These are phyloP conservation scores for Pangasius djambal DNA, from an alignment of 2,797 vertebrate species.

Conservation along the genomic window DNA sequence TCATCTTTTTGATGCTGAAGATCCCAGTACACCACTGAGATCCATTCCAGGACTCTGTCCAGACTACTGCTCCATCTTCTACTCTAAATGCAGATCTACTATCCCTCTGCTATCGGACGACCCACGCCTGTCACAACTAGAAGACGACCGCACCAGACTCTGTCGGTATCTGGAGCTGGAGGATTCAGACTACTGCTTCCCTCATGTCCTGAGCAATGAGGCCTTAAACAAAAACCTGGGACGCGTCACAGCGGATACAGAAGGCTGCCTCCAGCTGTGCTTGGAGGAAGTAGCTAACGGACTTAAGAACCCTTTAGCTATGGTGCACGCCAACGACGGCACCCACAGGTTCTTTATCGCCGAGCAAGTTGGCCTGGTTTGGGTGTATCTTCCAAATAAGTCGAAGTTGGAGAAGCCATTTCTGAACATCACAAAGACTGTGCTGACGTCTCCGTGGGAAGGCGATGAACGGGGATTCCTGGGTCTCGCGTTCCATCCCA, in stretches of 20 bases:
- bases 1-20: constrained; percentile 92
- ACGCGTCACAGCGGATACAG: constrained; percentile 73
- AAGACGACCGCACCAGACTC: constrained; percentile 73
- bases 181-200: constrained; percentile 92
- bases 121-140: constrained; percentile 68
- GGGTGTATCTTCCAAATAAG: constrained; percentile 86
- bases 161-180: constrained; percentile 83
- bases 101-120: constrained; percentile 78
- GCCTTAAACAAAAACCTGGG: constrained; percentile 85
- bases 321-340: constrained; percentile 91
- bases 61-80: constrained; percentile 85
- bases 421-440: constrained; percentile 86
- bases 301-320: constrained; percentile 88
- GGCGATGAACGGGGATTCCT: constrained; percentile 96
- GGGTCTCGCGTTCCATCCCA: constrained; percentile 88
- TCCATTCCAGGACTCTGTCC: constrained; percentile 90
- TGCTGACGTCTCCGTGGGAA: constrained; percentile 94
- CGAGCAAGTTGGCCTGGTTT: constrained; percentile 93
- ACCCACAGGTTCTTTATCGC: constrained; percentile 93
- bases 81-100: constrained; percentile 80
- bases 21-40: constrained; percentile 83
- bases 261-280: constrained; percentile 92
- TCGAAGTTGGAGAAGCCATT: constrained; percentile 86
- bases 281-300: constrained; percentile 88
- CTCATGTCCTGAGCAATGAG: constrained; percentile 79